phyloP scores from a whole-genome alignment of 2,888 invertebrate genomes.

The Cheilosia soror region DNA sequence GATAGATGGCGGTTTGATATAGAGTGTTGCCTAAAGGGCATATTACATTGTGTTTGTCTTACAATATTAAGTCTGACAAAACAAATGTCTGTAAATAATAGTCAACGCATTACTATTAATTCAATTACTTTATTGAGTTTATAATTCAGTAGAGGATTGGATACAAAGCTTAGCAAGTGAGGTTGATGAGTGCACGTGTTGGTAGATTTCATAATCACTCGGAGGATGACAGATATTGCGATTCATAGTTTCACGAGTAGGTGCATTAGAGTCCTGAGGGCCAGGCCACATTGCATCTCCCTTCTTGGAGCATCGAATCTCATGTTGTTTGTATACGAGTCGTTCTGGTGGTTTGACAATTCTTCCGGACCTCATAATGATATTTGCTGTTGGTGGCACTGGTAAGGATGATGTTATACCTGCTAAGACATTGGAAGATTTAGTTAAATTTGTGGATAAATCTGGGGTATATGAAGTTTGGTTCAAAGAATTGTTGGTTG shows the following conservation, averaged over 20 bases:
- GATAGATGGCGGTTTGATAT: too few species aligned
- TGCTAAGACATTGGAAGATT: neutral
- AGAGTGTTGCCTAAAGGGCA: too few species aligned
- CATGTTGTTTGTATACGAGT: neutral
- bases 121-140: neutral
- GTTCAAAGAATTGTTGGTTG: neutral
- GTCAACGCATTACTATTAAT: neutral
- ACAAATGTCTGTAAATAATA: slow-evolving; percentile 1
- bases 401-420: neutral
- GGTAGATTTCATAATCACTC: too few species aligned
- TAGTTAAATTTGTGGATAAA: neutral
- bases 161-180: too few species aligned
- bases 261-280: neutral
- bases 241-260: too few species aligned
- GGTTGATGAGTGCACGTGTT: too few species aligned
- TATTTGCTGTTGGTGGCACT: neutral
- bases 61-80: too few species aligned
- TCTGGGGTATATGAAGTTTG: neutral
- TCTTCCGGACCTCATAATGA: neutral
- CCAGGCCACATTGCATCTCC: neutral
- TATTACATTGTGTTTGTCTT: too few species aligned
- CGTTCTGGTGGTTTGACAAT: neutral
- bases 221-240: too few species aligned
- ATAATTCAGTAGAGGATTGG: too few species aligned
- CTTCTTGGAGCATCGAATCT: neutral